A percentile compares a stretch with the other conserved stretches of the same genome.
Evolutionary conservation across 1,140 invertebrate genomes (phyloP).

Genomic region (Drosophila kurseongensis): DNA sequence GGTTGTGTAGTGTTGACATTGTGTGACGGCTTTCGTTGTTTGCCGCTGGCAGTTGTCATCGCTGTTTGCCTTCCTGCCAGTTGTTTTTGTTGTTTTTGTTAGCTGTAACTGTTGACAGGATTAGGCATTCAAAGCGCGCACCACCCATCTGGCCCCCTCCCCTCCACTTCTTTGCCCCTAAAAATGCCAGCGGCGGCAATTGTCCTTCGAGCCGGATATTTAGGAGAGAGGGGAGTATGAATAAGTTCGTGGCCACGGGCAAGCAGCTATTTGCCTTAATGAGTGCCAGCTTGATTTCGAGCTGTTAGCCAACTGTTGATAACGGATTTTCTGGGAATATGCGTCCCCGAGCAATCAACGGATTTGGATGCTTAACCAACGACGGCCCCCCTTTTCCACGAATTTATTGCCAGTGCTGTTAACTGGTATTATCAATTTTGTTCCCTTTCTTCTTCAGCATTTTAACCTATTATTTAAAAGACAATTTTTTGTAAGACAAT

Average conservation of each 20-base stretch:
- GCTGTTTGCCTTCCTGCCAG: constrained; percentile 41
- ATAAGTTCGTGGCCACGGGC: constrained; percentile 14
- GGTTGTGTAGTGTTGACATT: constrained; percentile 47
- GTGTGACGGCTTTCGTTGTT: constrained; percentile 32
- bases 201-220: constrained; percentile 53
- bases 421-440: no score
- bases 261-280: constrained; percentile 47
- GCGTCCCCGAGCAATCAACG: constrained; percentile 14
- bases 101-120: constrained; percentile 49
- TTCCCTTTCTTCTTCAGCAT: background rate
- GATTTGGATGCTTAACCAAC: constrained; percentile 7
- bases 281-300: constrained; percentile 44
- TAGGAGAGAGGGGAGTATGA: background rate
- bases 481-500: no score
- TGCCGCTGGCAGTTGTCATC: constrained; percentile 49
- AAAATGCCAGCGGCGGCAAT: constrained; percentile 46
- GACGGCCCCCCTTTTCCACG: background rate
- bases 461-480: no score
- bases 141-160: constrained; percentile 18
- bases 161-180: background rate
- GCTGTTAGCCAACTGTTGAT: constrained; percentile 42
- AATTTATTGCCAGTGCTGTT: no score
- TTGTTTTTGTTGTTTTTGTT: constrained; percentile 30
- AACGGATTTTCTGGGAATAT: constrained; percentile 37
- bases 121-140: constrained; percentile 62